phyloP scores from a whole-genome alignment of 2,888 invertebrate species.

The Nemotelus pantherinus region DNA sequence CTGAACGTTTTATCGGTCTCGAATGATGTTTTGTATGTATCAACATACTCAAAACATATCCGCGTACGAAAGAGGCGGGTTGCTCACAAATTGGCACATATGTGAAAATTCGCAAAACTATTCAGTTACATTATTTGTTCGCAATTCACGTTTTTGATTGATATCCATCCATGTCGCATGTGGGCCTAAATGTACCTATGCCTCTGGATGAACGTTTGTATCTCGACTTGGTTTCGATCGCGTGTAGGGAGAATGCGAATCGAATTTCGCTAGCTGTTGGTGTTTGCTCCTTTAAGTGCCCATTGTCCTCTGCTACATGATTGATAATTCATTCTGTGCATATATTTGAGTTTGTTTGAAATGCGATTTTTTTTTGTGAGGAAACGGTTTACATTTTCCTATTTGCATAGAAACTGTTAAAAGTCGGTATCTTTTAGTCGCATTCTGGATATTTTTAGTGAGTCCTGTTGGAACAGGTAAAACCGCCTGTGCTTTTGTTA shows the following conservation, averaged over 20 bases:
- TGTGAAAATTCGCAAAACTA: slow-evolving; percentile 47
- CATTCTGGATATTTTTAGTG: no score
- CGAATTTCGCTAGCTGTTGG: neutral
- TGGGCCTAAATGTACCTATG: no score
- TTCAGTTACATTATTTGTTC: slow-evolving; percentile 40
- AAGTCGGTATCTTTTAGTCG: no score
- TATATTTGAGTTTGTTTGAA: no score
- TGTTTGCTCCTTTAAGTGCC: slow-evolving; percentile 21
- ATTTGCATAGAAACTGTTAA: no score
- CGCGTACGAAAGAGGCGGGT: neutral
- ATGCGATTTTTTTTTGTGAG: no score
- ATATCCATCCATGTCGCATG: slow-evolving; percentile 1
- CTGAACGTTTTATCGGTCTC: neutral
- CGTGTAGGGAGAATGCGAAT: neutral
- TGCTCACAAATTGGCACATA: slow-evolving; percentile 45
- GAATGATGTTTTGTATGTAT: neutral
- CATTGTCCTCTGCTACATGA: no score
- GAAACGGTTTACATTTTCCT: no score
- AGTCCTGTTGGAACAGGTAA: no score
- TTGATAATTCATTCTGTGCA: no score
- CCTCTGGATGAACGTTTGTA: no score
- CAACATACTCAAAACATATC: neutral
- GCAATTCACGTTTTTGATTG: slow-evolving; percentile 22
- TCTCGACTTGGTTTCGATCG: neutral
- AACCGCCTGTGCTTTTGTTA: no score